Base-by-base conservation (phyloP, 1,140 invertebrate species). In the Pogonus chalceus region DNA sequence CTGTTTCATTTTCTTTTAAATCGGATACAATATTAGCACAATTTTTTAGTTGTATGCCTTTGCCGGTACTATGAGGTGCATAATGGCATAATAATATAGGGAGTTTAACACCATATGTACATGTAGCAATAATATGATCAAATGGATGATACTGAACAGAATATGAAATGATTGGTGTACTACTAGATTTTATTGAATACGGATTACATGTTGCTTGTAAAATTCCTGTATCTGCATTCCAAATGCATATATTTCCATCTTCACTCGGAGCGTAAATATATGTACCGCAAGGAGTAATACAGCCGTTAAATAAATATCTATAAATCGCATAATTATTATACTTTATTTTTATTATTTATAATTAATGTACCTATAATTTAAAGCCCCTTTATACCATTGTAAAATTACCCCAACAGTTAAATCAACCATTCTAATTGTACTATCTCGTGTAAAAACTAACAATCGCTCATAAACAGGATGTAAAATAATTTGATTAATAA, bases 401-500 rank as follows among this genome's bases (percentile, higher is more conserved):
- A 56, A 14, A 20, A 56, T 31, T 22, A 16, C 52, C 12, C 54
- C 54, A 24, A 50, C 51, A 23, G 43, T 56, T 16, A 60, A 23
- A 54, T 63, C 57, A 39, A 63, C 23, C 21, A 55, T 31, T 55
- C 62, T 56, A 18, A 58, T 53, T 16, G 23, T 35, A 35, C 53
- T 52, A 55, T 63, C 57, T 49, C 62, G 49, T 7, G 56, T 52
- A 16, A 58, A 46, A 31, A 63, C 53, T 7, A 63, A 51, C 31
- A 63, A 53, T 49, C 57, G 20, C 12, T 51, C 53, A 35, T 47
- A 56, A 31, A 57, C 51, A 46, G 52, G 51, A 56, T 62, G 61
- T 24, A 63, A 49, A n/a, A 59, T 43, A 35, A 63, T 49, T 53
- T 63, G 54, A 54, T 63, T 63, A n/a, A 63, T 62, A 2, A 62